phyloP scores from a whole-genome alignment of 2,888 invertebrate genomes.

The Hedychridium roseum region DNA sequence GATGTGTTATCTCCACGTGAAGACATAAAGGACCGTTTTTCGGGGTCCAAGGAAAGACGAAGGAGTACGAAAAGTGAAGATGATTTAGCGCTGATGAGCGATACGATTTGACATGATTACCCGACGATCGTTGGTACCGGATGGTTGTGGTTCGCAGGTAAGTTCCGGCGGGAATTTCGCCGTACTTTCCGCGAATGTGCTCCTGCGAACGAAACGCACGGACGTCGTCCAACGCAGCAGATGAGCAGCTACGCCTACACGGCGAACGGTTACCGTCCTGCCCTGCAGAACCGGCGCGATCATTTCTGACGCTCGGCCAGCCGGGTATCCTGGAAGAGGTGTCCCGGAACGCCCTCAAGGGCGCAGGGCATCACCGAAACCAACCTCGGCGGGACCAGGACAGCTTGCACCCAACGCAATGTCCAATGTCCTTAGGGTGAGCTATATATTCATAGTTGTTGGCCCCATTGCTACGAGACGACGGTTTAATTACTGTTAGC shows the following conservation, averaged over 20 bases:
- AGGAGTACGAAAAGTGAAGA: slow-evolving; percentile 8
- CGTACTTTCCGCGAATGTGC: slow-evolving; percentile 73
- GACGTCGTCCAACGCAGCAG: slow-evolving; percentile 17
- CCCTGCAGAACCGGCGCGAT: slow-evolving; percentile 26
- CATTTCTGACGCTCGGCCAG: slow-evolving; percentile 28
- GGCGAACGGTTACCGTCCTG: slow-evolving; percentile 31
- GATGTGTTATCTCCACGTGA: no score
- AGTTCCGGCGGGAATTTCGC: slow-evolving; percentile 77
- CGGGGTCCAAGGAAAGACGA: no score
- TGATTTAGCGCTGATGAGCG: slow-evolving; percentile 2
- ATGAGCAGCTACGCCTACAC: slow-evolving; percentile 23
- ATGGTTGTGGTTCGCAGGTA: slow-evolving; percentile 72
- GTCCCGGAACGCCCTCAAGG: slow-evolving; percentile 10
- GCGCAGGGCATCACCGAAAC: slow-evolving; percentile 15
- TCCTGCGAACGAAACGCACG: slow-evolving; percentile 21
- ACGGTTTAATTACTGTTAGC: no score
- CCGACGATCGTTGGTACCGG: no score
- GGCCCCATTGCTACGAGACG: background rate
- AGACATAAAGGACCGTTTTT: no score
- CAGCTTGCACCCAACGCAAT: slow-evolving; percentile 10
- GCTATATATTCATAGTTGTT: slow-evolving; percentile 23
- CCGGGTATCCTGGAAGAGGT: slow-evolving; percentile 27
- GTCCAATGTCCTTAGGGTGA: slow-evolving; percentile 28
- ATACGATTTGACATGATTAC: no score
- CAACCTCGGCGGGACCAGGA: slow-evolving; percentile 20